These are phyloP conservation scores for Leucophenga varia DNA, from an alignment of 1,140 invertebrate genomes.

Conservation along the genomic window DNA sequence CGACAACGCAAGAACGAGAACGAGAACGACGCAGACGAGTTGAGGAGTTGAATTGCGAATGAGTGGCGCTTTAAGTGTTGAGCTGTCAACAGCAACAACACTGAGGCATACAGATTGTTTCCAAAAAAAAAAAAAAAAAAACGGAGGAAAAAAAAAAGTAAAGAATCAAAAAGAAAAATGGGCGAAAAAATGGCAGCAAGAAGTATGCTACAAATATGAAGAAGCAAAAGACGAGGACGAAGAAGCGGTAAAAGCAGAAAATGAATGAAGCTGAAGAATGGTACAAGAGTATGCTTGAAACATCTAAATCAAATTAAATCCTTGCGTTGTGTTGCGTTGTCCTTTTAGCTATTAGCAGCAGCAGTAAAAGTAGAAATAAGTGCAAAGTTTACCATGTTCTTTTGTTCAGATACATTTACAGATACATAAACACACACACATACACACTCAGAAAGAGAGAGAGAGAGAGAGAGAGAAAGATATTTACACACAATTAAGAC, in stretches of 20 bases:
- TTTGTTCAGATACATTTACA: too few relatives aligned
- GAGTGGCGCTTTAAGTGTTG: constrained; percentile 39
- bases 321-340: constrained; percentile 11
- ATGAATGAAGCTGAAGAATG: not conserved
- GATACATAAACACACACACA: too few relatives aligned
- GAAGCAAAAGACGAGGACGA: constrained; percentile 1
- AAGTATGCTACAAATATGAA: constrained; percentile 13
- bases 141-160: not conserved
- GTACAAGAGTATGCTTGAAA: constrained; percentile 31
- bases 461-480: too few relatives aligned
- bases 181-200: constrained; percentile 24
- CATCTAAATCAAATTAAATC: constrained; percentile 53
- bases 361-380: too few relatives aligned
- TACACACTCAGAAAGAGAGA: too few relatives aligned
- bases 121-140: not conserved
- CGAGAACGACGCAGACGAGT: too few relatives aligned
- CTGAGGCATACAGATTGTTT: constrained; percentile 42
- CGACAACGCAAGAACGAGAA: too few relatives aligned
- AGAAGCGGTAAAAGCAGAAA: not conserved
- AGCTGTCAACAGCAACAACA: constrained; percentile 44
- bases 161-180: constrained; percentile 9
- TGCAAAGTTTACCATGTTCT: too few relatives aligned
- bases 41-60: too few relatives aligned
- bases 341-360: too few relatives aligned
- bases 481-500: too few relatives aligned